Percentiles rank a stretch among this genome's conserved stretches.
Evolutionary conservation across 30 jellyfish, hydroid and myxozoan genomes (phyloP).

Genomic region (Aurelia aurita): DNA sequence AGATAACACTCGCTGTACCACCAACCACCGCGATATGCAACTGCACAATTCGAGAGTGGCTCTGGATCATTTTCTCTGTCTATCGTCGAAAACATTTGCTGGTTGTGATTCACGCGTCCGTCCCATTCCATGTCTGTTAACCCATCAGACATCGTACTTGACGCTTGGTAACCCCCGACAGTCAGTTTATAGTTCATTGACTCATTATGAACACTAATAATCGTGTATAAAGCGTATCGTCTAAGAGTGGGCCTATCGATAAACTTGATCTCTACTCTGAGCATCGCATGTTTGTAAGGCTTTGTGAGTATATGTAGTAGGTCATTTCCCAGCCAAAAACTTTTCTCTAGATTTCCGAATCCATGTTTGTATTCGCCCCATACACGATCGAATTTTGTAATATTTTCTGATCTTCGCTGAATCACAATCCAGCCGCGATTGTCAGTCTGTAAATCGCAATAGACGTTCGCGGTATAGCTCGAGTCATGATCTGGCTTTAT

Average conservation of each 20-base stretch:
- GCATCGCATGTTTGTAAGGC: neutral
- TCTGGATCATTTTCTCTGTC: slow-evolving; percentile 10
- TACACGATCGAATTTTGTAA: neutral
- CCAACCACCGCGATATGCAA: slow-evolving; percentile 17
- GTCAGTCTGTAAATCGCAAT: neutral
- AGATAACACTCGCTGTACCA: slow-evolving; percentile 1
- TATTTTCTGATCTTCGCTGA: neutral
- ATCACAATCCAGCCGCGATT: neutral
- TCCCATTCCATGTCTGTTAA: neutral
- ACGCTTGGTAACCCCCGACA: neutral
- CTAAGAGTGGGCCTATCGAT: too few relatives aligned
- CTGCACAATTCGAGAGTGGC: slow-evolving; percentile 3
- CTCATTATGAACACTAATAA: neutral
- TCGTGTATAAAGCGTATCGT: neutral
- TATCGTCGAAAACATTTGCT: slow-evolving; percentile 9
- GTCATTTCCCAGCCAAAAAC: slow-evolving; percentile 13
- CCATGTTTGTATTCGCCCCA: slow-evolving; percentile 5
- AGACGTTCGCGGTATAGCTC: neutral
- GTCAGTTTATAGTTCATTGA: neutral
- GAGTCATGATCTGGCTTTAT: neutral
- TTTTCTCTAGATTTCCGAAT: neutral
- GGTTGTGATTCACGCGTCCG: neutral
- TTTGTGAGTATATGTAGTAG: neutral
- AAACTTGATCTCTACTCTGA: neutral
- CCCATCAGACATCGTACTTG: neutral